Base-by-base conservation (phyloP, 2,113 vertebrate genomes). In the Scomber japonicus region DNA sequence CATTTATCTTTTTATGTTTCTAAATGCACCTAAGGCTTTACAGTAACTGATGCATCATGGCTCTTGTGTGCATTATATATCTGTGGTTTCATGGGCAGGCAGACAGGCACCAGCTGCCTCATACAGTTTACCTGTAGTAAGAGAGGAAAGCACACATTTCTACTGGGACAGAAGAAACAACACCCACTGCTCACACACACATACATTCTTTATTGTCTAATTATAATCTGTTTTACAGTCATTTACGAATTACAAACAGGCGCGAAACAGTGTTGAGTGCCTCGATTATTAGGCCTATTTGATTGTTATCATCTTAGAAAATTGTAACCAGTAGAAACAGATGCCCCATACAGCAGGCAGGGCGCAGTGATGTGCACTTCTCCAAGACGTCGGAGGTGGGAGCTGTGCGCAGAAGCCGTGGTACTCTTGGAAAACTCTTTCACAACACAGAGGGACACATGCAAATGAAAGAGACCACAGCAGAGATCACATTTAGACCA, bases 341-440 rank as follows among this genome's bases (percentile, higher is more conserved):
- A 14, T 13, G 15, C 8, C 35, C 35, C 35, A 40, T 40, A 40
- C 35, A 40, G 35, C 35, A 40, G 27, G 44, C 48, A 1, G 61
- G 19, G 63, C 30, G 68, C 12, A 14, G 5, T 49, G 17, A 15
- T 57, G 65, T 92, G 94, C 86, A 92, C 79, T 93, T 85, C 92
- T 87, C 64, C 50, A 62, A 88, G 78, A 69, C 88, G 89, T 86
- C 95, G 65, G 71, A 78, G 87, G 94, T 91, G 83, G 94, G 94
- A 81, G 94, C 94, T 88, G 85, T 90, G 77, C 80, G 75, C 79
- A n/a, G 66, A 54, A 84, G 70, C 72, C 63, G 35, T 65, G 80
- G 30, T 61, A 3, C 83, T 76, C 67, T 90, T 85, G 50, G 71
- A 68, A 89, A 87, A 85, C 55, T 82, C 56, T 31, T 54, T 50